Conservation (phyloP, 2,888 invertebrate genomes). For the Epinotia ramella region DNA sequence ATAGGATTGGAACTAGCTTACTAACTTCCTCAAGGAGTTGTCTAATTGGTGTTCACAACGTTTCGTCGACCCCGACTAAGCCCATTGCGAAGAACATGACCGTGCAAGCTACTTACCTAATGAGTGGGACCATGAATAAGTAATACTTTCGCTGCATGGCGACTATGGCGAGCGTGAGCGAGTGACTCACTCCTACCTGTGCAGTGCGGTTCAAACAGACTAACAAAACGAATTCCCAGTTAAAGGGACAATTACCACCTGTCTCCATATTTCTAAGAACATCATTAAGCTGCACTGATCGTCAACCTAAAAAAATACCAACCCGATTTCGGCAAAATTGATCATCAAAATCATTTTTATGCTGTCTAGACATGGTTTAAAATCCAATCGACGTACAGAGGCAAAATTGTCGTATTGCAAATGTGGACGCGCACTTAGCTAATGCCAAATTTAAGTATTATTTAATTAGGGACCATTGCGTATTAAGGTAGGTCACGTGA, state of each 20-base stretch:
- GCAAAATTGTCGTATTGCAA: neutral
- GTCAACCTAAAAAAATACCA: neutral
- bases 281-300: neutral
- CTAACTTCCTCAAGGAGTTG: neutral
- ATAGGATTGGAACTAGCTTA: too few relatives aligned
- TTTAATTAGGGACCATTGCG: neutral
- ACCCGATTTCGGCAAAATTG: neutral
- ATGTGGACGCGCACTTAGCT: conserved; percentile 4
- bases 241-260: conserved; percentile 23
- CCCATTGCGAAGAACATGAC: neutral
- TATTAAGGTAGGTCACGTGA: neutral
- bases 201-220: conserved; percentile 5
- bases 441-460: neutral
- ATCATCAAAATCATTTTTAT: too few relatives aligned
- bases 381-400: neutral
- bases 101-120: neutral
- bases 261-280: conserved; percentile 22
- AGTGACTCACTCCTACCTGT: conserved; percentile 59
- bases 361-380: neutral
- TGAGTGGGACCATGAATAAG: conserved; percentile 26
- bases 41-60: neutral
- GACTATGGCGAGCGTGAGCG: conserved; percentile 58
- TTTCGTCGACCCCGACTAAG: neutral
- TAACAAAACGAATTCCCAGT: conserved; percentile 6
- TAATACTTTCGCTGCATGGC: conserved; percentile 55